These are phyloP conservation scores for Micronycteris hirsuta DNA, from an alignment of 2,113 vertebrate genomes.

Conservation along the genomic window DNA sequence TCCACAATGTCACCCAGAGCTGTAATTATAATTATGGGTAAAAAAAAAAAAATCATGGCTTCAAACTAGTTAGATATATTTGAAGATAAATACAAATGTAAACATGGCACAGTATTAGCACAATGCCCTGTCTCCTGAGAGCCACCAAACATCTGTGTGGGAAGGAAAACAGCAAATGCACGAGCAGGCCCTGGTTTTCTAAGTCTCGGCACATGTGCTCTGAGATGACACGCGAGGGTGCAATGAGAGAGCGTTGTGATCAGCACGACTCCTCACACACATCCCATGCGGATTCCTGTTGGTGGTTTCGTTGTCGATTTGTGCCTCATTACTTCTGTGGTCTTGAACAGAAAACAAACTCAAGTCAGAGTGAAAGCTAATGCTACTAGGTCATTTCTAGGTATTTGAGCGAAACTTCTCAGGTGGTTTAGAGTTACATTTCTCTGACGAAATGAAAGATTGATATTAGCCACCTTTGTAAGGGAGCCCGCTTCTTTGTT, in stretches of 20 bases:
- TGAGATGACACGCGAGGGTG: constrained; percentile 64
- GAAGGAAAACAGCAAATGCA: constrained; percentile 53
- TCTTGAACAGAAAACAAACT: constrained; percentile 16
- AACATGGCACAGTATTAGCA: not conserved
- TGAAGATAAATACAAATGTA: constrained; percentile 64
- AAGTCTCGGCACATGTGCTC: constrained; percentile 45
- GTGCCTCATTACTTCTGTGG: not conserved
- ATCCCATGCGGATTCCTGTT: constrained; percentile 20
- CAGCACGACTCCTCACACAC: constrained; percentile 44
- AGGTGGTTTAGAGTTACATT: not conserved
- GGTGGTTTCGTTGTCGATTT: constrained; percentile 22
- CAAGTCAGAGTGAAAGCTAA: not conserved
- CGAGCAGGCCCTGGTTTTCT: not conserved
- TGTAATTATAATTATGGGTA: constrained; percentile 59
- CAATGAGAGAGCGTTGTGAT: constrained; percentile 42
- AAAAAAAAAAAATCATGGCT: constrained; percentile 52
- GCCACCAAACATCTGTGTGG: constrained; percentile 71
- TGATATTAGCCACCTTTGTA: not conserved
- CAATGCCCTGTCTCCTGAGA: constrained; percentile 54
- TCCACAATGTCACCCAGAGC: constrained; percentile 51
- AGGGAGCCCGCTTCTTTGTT: not conserved
- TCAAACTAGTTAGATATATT: constrained; percentile 58
- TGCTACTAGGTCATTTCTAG: not conserved
- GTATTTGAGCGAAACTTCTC: not conserved
- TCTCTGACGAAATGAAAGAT: not conserved